These are phyloP conservation scores for Eucriotettix oculatus DNA, from an alignment of 2,888 invertebrate genomes.

Conservation along the genomic window DNA sequence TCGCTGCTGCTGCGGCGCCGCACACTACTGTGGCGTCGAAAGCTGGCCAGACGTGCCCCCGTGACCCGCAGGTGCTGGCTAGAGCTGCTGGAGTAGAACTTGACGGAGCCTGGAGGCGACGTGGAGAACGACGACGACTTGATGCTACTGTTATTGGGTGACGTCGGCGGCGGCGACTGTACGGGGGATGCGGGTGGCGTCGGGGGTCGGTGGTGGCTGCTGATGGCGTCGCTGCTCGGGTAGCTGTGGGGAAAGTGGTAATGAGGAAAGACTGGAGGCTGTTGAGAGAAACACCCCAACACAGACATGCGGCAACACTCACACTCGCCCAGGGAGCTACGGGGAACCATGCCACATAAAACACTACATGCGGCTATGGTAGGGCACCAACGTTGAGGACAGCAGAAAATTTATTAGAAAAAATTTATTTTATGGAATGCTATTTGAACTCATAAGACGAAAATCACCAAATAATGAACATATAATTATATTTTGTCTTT, in stretches of 20 bases:
- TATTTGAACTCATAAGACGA: too few species aligned
- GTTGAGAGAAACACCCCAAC: too few species aligned
- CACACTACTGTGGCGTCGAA: constrained; percentile 15
- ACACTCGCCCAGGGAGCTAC: too few species aligned
- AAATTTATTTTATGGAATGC: too few species aligned
- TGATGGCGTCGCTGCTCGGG: constrained; percentile 25
- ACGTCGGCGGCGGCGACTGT: constrained; percentile 9
- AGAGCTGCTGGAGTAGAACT: constrained; percentile 1
- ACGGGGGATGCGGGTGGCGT: constrained; percentile 11
- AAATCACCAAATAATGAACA: too few species aligned
- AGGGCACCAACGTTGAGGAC: too few species aligned
- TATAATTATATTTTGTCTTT: too few species aligned
- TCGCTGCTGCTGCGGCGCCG: constrained; percentile 33
- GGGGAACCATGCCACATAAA: too few species aligned
- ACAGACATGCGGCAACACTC: too few species aligned
- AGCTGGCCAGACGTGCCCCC: constrained; percentile 35
- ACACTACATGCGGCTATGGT: too few species aligned
- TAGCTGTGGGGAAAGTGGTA: constrained; percentile 48
- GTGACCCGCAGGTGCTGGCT: constrained; percentile 10
- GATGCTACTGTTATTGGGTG: constrained; percentile 11
- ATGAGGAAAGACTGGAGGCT: too few species aligned
- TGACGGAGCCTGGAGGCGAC: constrained; percentile 4
- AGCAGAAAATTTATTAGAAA: too few species aligned
- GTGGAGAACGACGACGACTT: constrained; percentile 9
- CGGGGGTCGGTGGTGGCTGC: not conserved